phyloP scores from a whole-genome alignment of 2,888 invertebrate species.

The Ectemnius continuus region DNA sequence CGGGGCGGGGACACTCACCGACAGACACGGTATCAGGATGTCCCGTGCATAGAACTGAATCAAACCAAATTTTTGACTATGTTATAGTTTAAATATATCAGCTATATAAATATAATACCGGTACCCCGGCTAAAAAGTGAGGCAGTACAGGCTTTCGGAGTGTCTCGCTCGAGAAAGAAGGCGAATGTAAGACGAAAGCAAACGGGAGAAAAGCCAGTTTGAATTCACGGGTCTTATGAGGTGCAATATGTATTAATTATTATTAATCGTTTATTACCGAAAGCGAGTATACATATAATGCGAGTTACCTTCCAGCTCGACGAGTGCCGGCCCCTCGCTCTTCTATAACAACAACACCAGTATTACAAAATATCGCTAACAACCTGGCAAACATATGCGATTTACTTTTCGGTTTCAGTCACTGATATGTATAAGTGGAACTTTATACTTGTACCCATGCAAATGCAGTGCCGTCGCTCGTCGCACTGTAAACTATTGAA shows the following conservation, averaged over 20 bases:
- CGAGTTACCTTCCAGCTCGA: conserved; percentile 41
- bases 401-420: too few relatives aligned
- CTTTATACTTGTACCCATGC: not conserved
- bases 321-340: conserved; percentile 27
- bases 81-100: conserved; percentile 46
- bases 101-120: conserved; percentile 38
- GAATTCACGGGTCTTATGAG: conserved; percentile 30
- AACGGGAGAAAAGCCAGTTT: conserved; percentile 9
- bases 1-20: not conserved
- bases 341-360: not conserved
- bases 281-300: conserved; percentile 17
- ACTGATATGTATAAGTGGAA: too few relatives aligned
- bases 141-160: conserved; percentile 14
- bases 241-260: conserved; percentile 5
- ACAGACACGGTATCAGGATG: conserved; percentile 25
- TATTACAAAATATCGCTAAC: too few relatives aligned
- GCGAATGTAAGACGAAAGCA: not conserved
- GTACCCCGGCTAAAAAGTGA: conserved; percentile 49
- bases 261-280: conserved; percentile 38
- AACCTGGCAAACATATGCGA: too few relatives aligned
- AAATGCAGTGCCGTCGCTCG: conserved; percentile 36
- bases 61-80: conserved; percentile 55
- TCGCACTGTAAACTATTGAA: conserved; percentile 49
- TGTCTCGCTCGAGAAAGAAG: conserved; percentile 7
- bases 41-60: conserved; percentile 54